Base-by-base conservation (phyloP, 2,888 invertebrate genomes). In the Papilio demoleus region DNA sequence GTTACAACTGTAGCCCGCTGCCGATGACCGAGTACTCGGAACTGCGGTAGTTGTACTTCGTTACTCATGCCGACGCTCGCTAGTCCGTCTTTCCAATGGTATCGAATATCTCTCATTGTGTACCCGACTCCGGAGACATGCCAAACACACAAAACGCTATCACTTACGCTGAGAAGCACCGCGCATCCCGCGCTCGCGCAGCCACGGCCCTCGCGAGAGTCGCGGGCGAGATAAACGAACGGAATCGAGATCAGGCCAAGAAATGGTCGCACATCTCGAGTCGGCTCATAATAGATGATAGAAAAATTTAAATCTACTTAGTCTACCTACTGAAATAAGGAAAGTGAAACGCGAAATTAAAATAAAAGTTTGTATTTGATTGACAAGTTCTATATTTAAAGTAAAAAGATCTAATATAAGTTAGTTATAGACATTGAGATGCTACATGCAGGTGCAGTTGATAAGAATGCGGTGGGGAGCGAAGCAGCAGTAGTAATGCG, bases 71-170 rank as follows among this genome's bases (percentile, higher is more conserved):
- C 97, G 93, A 98, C 97, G 94, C 98, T 97, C 93, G 95, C 95
- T 92, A 95, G 94, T 90, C 97, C 97, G 94, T 97, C 95, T 94
- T 96, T 96, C 98, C 98, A 98, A 94, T 96, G 96, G 95, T 98
- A 98, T 93, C 97, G 96, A 95, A 98, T 97, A 95, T 97, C 97
- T 95, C 96, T 96, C 97, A 97, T 97, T 94, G 97, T 97, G 96
- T 97, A 97, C 95, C 97, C 97, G 96, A 97, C 97, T 97, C 93
- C 93, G 92, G 91, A 92, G 92, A 92, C 93, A 93, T 93, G 93
- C 87, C 92, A 92, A 92, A 92, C 90, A 92, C 89, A 92, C 92
- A 92, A 91, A 92, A 92, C 88, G 92, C 91, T 92, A 90, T 92
- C 91, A 92, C 92, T 92, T 91, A 93, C 93, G 91, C 90, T 91